Base-by-base conservation (phyloP, 2,888 invertebrate genomes). In the Panzeria rudis region DNA sequence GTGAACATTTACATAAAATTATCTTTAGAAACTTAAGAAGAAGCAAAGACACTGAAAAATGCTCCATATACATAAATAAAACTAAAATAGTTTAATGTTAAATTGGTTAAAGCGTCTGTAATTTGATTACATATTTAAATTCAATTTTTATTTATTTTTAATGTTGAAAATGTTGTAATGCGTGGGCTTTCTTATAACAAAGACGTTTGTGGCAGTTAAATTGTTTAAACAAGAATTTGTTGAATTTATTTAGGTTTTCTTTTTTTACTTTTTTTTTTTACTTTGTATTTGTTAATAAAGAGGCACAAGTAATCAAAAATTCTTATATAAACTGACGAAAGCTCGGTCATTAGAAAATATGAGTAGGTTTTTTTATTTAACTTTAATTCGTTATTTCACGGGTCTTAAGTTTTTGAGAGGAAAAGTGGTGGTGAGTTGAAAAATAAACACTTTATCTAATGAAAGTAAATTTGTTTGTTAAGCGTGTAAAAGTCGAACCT, bases 331-430 rank as follows among this genome's bases (percentile, higher is more conserved):
- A 32, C 47, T 66, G 66, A 8, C 7, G 47, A 47, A 44, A 50
- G 29, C n/a, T n/a, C n/a, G 29, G 35, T 68, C 20, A 15, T 68
- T 50, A 68, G 29, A 29, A 47, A 64, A 25, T n/a, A 17, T 52
- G 50, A 52, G 52, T 68, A 17, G 50, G 68, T 32, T 50, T 68
- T 8, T 11, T 47, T 29, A 9, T 44, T 44, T 66, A 9, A n/a
- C 17, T 13, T 47, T 7, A 41, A 32, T 47, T 32, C 20, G 20
- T 59, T 47, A 9, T 35, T 54, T 69, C 38, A 69, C 23, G 52
- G 5, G 5, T 69, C 9, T 38, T 23, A 3, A 44, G n/a, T 47
- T 54, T 35, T 47, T 32, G 13, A 50, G 17, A 29, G 20, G 17
- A 20, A 47, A 68, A 29, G 29, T 29, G 20, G 8, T 47, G 9